A percentile compares a stretch with the other conserved stretches of the same genome.
Evolutionary conservation across 1,140 invertebrate genomes (phyloP).

Genomic region (Drosophila leontia): DNA sequence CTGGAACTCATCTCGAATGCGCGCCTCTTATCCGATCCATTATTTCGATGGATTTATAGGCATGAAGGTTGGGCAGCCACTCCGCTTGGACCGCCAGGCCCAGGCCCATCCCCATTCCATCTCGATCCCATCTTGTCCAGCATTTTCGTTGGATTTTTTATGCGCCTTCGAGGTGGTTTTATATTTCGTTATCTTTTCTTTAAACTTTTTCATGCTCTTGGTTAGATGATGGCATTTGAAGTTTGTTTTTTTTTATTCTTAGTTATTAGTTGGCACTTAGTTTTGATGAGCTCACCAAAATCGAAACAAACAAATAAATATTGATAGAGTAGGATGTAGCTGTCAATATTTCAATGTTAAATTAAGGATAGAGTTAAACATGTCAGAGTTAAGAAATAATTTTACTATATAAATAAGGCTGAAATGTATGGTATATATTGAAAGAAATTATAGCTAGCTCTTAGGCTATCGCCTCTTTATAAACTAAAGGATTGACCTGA

Average conservation of each 20-base stretch:
- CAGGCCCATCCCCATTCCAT: slow-evolving; percentile 7
- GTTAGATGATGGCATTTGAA: slow-evolving; percentile 39
- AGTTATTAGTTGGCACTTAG: slow-evolving; percentile 38
- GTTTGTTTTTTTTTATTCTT: slow-evolving; percentile 4
- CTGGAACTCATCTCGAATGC: slow-evolving; percentile 65
- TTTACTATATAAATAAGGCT: too few relatives aligned
- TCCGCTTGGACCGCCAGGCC: slow-evolving; percentile 8
- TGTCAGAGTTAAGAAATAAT: too few relatives aligned
- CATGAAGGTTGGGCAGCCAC: slow-evolving; percentile 55
- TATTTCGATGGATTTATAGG: slow-evolving; percentile 77
- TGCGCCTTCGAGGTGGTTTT: slow-evolving; percentile 55
- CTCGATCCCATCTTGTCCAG: slow-evolving; percentile 26
- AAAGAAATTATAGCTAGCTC: too few relatives aligned
- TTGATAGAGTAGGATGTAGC: neutral
- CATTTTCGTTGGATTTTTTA: slow-evolving; percentile 53
- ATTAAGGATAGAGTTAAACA: too few relatives aligned
- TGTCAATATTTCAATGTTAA: neutral
- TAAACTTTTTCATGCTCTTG: slow-evolving; percentile 47
- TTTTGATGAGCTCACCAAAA: slow-evolving; percentile 33
- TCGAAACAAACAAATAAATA: slow-evolving; percentile 14
- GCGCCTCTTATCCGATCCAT: slow-evolving; percentile 77
- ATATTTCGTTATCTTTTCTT: slow-evolving; percentile 53
- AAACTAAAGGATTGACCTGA: neutral
- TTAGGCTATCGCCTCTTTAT: too few relatives aligned
- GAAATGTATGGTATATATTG: too few relatives aligned